Percentiles rank a stretch among this genome's conserved stretches.
Evolutionary conservation across 2,888 invertebrate genomes (phyloP).

Genomic region (Chrysotoxum bicinctum): DNA sequence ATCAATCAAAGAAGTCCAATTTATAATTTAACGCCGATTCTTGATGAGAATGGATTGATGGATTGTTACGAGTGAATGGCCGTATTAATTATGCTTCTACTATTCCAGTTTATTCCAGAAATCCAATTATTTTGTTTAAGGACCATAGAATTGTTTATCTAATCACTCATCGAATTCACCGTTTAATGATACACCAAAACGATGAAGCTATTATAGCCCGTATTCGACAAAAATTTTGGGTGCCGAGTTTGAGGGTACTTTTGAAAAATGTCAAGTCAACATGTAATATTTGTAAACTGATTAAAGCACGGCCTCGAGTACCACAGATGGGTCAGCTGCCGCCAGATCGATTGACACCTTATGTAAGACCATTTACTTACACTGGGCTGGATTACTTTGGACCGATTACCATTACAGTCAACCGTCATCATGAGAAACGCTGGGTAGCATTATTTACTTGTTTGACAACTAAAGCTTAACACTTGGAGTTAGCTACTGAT

Average conservation of each 20-base stretch:
- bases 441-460: not conserved
- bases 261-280: not conserved
- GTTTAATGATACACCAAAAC: not conserved
- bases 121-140: not conserved
- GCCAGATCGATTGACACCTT: not conserved
- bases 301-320: not conserved
- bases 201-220: not conserved
- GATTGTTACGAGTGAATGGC: not conserved
- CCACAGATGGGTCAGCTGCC: not conserved
- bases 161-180: not conserved
- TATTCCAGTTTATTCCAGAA: not conserved
- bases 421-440: not conserved
- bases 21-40: not conserved
- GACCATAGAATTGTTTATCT: not conserved
- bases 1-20: not conserved
- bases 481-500: not conserved
- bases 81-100: not conserved
- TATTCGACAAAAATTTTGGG: not conserved
- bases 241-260: not conserved
- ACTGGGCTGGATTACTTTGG: not conserved
- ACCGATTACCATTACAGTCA: not conserved
- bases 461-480: not conserved
- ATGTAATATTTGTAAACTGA: not conserved
- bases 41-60: not conserved
- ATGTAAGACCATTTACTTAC: not conserved